These are phyloP conservation scores for Sebastes hubbsi DNA, from an alignment of 2,797 vertebrate species.

Conservation along the genomic window DNA sequence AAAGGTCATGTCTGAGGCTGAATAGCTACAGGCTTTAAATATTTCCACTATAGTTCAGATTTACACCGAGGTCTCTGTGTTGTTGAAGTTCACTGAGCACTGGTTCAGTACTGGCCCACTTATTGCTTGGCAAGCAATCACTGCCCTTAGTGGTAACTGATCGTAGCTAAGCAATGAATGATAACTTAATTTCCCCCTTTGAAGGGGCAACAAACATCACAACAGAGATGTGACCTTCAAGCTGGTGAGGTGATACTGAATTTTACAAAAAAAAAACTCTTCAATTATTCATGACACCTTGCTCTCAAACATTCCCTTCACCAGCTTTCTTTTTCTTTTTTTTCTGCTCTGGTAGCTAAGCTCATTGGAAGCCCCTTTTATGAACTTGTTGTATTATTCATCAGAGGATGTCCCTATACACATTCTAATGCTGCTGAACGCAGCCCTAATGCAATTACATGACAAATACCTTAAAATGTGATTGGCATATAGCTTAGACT, in stretches of 20 bases:
- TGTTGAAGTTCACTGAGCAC: background rate
- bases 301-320: constrained; percentile 86
- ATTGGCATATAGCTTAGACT: constrained; percentile 17
- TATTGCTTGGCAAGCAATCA: background rate
- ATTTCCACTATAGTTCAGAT: background rate
- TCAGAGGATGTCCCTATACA: constrained; percentile 82
- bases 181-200: constrained; percentile 86
- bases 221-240: constrained; percentile 86
- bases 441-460: constrained; percentile 66
- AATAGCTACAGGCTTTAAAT: background rate
- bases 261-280: constrained; percentile 88
- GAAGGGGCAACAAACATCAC: constrained; percentile 81
- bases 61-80: background rate
- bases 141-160: constrained; percentile 38
- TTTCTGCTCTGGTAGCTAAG: constrained; percentile 48
- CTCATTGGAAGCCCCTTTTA: constrained; percentile 84
- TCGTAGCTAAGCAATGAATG: constrained; percentile 32
- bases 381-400: constrained; percentile 93
- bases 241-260: constrained; percentile 88
- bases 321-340: constrained; percentile 7
- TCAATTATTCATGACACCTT: constrained; percentile 94
- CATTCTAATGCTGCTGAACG: constrained; percentile 53
- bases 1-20: background rate
- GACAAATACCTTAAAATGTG: constrained; percentile 62
- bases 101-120: background rate